These are phyloP conservation scores for Anhinga rufa DNA, from an alignment of 2,113 vertebrate genomes.

Conservation along the genomic window DNA sequence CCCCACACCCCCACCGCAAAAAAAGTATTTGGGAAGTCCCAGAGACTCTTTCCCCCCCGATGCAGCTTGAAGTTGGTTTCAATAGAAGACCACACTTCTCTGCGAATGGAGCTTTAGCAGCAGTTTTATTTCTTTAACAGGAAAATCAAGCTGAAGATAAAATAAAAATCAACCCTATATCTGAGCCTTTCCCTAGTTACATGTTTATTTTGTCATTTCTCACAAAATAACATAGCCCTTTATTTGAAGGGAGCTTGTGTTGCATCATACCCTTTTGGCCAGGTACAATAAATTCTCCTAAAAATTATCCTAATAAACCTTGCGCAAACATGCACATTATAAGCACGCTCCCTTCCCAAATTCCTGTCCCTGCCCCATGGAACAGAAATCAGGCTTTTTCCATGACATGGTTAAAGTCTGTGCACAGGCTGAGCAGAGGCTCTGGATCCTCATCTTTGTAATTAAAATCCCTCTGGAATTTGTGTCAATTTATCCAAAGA, in stretches of 20 bases:
- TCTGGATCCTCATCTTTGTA: background rate
- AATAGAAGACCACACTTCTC: background rate
- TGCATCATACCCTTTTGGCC: background rate
- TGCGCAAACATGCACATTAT: background rate
- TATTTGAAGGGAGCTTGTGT: background rate
- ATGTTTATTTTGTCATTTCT: background rate
- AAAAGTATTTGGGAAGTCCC: background rate
- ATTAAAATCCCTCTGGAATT: constrained; percentile 40
- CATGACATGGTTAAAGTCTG: background rate
- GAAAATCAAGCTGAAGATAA: background rate
- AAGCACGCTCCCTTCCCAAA: background rate
- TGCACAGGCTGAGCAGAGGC: background rate
- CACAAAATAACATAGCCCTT: background rate
- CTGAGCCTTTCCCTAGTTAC: background rate
- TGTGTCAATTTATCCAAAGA: constrained; percentile 2
- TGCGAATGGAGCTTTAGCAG: background rate
- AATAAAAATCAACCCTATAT: background rate
- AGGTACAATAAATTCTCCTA: background rate
- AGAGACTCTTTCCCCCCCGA: background rate
- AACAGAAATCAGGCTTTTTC: background rate
- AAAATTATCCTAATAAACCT: background rate
- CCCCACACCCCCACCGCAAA: background rate
- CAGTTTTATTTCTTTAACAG: background rate
- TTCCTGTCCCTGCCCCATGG: background rate
- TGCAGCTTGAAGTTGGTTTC: background rate